A percentile compares a stretch with the other conserved stretches of the same genome.
phyloP scores from a whole-genome alignment of 1,140 invertebrate genomes.

The Epicauta chinensis region DNA sequence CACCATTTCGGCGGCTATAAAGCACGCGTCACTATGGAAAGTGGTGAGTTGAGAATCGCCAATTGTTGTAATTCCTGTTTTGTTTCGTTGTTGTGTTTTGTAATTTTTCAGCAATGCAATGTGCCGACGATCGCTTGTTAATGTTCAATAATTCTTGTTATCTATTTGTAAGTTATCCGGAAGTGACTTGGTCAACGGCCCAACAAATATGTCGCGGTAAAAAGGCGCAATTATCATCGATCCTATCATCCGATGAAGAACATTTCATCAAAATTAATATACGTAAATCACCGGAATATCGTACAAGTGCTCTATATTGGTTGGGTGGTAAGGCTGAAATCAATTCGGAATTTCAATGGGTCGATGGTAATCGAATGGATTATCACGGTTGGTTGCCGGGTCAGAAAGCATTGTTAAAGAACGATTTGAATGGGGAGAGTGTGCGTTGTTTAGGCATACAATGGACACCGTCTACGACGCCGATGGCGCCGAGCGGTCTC shows the following conservation, averaged over 20 bases:
- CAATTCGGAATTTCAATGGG: conserved; percentile 48
- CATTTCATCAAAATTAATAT: conserved; percentile 58
- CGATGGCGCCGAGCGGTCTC: conserved; percentile 53
- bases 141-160: conserved; percentile 63
- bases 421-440: background rate
- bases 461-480: conserved; percentile 54
- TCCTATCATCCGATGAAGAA: conserved; percentile 57
- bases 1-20: conserved; percentile 65
- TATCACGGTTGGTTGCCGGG: conserved; percentile 54
- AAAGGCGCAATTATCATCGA: conserved; percentile 52
- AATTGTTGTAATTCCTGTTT: no score
- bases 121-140: conserved; percentile 56
- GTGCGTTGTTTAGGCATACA: conserved; percentile 52
- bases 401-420: conserved; percentile 34
- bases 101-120: conserved; percentile 45
- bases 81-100: background rate
- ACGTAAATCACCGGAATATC: conserved; percentile 58
- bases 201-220: conserved; percentile 64
- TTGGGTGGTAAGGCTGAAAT: conserved; percentile 41
- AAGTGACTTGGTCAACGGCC: conserved; percentile 65
- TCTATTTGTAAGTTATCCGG: conserved; percentile 63
- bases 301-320: conserved; percentile 63
- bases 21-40: conserved; percentile 57
- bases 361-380: conserved; percentile 49
- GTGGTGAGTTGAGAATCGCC: conserved; percentile 49